These are phyloP conservation scores for Typhlichthys subterraneus DNA, from an alignment of 2,797 vertebrate species.

Conservation along the genomic window DNA sequence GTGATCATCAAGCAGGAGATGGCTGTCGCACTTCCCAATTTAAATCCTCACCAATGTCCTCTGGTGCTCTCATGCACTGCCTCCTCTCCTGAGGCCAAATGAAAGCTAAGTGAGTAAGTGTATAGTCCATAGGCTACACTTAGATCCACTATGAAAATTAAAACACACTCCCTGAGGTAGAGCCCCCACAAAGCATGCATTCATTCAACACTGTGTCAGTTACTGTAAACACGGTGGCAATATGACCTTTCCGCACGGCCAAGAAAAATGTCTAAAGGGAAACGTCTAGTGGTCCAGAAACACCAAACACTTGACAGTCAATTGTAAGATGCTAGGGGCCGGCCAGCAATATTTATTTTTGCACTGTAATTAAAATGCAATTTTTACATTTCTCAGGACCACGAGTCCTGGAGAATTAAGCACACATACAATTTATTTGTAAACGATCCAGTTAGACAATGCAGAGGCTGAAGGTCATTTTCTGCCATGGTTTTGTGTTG, in stretches of 20 bases:
- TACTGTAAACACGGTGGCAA: too few species aligned
- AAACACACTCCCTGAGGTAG: neutral
- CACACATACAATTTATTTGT: neutral
- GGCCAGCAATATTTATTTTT: too few species aligned
- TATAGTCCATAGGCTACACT: neutral
- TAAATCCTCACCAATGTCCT: slow-evolving; percentile 33
- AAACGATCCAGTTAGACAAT: neutral
- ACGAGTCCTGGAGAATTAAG: neutral
- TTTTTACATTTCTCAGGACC: too few species aligned
- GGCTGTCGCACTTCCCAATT: slow-evolving; percentile 44
- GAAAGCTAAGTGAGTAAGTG: slow-evolving; percentile 12
- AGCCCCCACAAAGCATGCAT: too few species aligned
- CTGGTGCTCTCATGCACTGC: slow-evolving; percentile 33
- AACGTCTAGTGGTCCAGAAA: slow-evolving; percentile 47
- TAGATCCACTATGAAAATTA: neutral
- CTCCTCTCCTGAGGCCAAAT: slow-evolving; percentile 35
- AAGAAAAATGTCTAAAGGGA: slow-evolving; percentile 62
- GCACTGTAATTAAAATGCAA: too few species aligned
- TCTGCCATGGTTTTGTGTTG: too few species aligned
- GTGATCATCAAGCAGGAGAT: slow-evolving; percentile 55
- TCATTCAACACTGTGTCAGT: too few species aligned
- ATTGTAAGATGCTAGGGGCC: slow-evolving; percentile 34
- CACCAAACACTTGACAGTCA: slow-evolving; percentile 55
- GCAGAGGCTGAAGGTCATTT: too few species aligned
- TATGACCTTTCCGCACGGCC: slow-evolving; percentile 40